Percentiles rank a stretch among this genome's conserved stretches.
Conservation (phyloP, 92 coral and sea anemone species). For the Palythoa grandis region DNA sequence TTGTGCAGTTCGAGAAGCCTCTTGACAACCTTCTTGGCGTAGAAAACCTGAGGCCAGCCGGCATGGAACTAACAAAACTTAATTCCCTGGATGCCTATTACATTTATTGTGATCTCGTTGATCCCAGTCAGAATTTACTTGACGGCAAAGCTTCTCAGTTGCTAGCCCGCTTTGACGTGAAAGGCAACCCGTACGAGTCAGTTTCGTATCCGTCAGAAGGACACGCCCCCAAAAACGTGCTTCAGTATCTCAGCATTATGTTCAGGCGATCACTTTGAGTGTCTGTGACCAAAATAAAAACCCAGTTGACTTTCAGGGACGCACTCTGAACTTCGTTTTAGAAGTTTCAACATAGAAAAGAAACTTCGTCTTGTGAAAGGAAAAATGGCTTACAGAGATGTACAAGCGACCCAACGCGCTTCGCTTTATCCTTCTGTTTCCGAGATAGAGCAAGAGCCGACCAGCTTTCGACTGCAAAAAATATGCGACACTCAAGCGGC, state of each 20-base stretch:
- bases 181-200: constrained; percentile 4
- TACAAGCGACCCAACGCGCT: background rate
- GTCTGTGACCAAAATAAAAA: background rate
- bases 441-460: background rate
- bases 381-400: background rate
- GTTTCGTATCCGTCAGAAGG: background rate
- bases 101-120: background rate
- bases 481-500: constrained; percentile 45
- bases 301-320: background rate
- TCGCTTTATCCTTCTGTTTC: background rate
- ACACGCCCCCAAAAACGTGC: background rate
- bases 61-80: background rate
- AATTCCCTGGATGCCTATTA: background rate
- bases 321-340: background rate
- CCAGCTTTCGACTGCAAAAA: constrained; percentile 38
- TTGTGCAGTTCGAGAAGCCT: background rate
- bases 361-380: background rate
- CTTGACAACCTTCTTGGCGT: background rate
- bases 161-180: constrained; percentile 5
- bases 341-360: too few relatives aligned
- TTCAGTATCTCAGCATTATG: background rate
- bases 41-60: background rate
- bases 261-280: constrained; percentile 2
- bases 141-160: background rate
- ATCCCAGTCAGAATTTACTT: background rate